Evolutionary conservation across 2,888 invertebrate genomes (phyloP).

Genomic region (Drymonia ruficornis): DNA sequence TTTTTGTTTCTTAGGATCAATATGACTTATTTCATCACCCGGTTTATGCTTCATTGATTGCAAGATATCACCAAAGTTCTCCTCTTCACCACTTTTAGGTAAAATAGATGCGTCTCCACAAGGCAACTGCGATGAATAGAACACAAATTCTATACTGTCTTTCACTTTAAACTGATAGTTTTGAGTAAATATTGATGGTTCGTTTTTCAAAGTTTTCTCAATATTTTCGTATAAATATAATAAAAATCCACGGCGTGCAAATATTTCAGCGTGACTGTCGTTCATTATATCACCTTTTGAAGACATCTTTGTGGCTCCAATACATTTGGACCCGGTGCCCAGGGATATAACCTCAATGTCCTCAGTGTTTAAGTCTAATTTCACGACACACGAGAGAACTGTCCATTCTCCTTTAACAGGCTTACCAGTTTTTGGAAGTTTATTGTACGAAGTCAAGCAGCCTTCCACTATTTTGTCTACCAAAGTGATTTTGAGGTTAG

Average conservation of each 20-base stretch:
- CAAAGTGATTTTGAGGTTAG: conserved; percentile 44
- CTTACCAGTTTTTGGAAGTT: conserved; percentile 92
- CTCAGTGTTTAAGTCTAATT: conserved; percentile 65
- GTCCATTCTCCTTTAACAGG: conserved; percentile 93
- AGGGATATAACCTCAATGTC: conserved; percentile 88
- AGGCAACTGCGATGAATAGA: conserved; percentile 94
- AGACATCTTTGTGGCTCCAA: conserved; percentile 89
- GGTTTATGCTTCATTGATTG: conserved; percentile 48
- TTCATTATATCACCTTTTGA: conserved; percentile 89
- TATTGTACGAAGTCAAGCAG: conserved; percentile 85
- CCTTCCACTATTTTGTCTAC: conserved; percentile 82
- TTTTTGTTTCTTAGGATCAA: conserved; percentile 48
- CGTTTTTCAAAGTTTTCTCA: conserved; percentile 54
- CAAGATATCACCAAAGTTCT: conserved; percentile 60
- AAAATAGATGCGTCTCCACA: conserved; percentile 98
- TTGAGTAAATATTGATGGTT: conserved; percentile 59
- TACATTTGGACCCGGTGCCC: conserved; percentile 96
- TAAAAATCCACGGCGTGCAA: conserved; percentile 93
- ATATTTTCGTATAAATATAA: conserved; percentile 90
- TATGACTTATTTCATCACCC: conserved; percentile 41
- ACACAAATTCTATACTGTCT: conserved; percentile 88
- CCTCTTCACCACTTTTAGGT: conserved; percentile 74
- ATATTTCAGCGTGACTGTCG: conserved; percentile 96
- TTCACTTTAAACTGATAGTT: conserved; percentile 78
- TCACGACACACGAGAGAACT: conserved; percentile 89